Percentiles rank a stretch among this genome's conserved stretches.
These are phyloP conservation scores for Ahaetulla prasina DNA, from an alignment of 2,113 vertebrate species.

Conservation along the genomic window DNA sequence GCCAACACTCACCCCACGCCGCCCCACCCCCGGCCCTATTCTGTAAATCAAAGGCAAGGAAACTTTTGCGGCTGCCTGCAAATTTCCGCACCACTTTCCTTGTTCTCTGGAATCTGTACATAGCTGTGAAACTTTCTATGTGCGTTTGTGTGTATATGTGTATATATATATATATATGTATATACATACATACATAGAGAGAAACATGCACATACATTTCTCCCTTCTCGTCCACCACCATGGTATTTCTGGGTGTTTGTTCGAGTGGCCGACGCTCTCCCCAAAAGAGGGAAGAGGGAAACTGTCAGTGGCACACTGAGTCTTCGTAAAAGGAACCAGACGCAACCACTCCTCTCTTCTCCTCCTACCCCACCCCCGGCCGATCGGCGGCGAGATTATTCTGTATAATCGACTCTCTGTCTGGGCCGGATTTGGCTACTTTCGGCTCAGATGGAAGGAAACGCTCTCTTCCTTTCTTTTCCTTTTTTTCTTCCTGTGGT, in stretches of 20 bases:
- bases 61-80: not conserved
- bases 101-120: not conserved
- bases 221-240: not conserved
- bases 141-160: no score
- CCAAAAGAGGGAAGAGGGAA: not conserved
- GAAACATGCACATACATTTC: not conserved
- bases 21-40: not conserved
- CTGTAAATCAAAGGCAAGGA: not conserved
- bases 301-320: conserved; percentile 44
- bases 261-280: conserved; percentile 2
- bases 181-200: not conserved
- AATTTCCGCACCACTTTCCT: not conserved
- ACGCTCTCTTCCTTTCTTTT: not conserved
- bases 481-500: conserved; percentile 20
- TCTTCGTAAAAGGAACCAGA: conserved; percentile 64
- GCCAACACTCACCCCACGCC: conserved; percentile 1
- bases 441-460: conserved; percentile 44
- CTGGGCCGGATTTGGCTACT: conserved; percentile 38
- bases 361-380: not conserved
- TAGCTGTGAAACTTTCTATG: not conserved
- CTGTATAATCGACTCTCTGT: conserved; percentile 61
- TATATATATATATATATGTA: not conserved
- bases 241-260: not conserved
- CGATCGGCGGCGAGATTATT: conserved; percentile 61
- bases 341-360: conserved; percentile 41